Conservation (phyloP, 2,113 vertebrate genomes). For the Gallinago paraguaiae region DNA sequence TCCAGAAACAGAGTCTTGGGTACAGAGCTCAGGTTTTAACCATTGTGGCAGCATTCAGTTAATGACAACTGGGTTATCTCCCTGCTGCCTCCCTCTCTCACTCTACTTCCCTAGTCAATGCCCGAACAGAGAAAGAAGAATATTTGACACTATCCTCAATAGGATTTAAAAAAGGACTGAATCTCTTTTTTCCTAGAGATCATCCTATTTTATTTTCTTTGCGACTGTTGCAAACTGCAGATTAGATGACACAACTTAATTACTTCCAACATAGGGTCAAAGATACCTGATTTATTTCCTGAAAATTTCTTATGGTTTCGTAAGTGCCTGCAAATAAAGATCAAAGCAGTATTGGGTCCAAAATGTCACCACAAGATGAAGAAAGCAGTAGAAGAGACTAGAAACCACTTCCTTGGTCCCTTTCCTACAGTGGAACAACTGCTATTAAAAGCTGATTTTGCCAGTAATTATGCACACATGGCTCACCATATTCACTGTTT, state of each 20-base stretch:
- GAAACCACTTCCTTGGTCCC: not conserved
- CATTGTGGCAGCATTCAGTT: not conserved
- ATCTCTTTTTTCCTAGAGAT: not conserved
- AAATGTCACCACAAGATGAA: not conserved
- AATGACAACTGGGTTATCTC: not conserved
- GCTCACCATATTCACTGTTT: not conserved
- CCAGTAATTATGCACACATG: not conserved
- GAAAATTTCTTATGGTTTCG: not conserved
- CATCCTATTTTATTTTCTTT: not conserved
- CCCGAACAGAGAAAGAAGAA: not conserved
- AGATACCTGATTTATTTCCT: not conserved
- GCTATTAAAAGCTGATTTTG: not conserved
- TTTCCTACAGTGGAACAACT: not conserved
- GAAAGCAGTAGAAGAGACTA: not conserved
- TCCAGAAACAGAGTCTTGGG: conserved; percentile 24
- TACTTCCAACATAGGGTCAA: not conserved
- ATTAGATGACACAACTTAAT: not conserved
- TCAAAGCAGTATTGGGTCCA: not conserved
- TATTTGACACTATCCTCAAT: not conserved
- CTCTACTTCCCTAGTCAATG: not conserved
- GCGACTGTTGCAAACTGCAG: not conserved
- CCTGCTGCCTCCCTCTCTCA: not conserved
- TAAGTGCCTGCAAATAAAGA: not conserved
- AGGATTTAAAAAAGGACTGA: not conserved
- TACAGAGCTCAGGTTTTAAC: not conserved